Conservation (phyloP, 2,888 invertebrate species). For the Hedychridium roseum region DNA sequence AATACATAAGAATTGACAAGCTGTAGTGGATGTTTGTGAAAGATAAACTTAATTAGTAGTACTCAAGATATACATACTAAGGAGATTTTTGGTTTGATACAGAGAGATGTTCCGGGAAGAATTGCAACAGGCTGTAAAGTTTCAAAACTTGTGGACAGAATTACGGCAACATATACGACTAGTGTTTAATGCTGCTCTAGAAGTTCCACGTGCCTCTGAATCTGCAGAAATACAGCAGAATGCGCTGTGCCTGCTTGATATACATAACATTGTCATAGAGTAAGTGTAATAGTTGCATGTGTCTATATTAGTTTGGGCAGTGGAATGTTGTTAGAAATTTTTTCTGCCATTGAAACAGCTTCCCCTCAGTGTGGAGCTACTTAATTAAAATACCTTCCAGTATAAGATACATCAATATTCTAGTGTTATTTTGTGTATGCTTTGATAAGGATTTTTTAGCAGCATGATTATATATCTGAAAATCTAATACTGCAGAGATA, state of each 20-base stretch:
- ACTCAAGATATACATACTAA: constrained; percentile 3
- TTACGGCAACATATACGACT: constrained; percentile 63
- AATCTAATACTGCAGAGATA: too few relatives aligned
- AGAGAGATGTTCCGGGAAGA: constrained; percentile 55
- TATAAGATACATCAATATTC: too few relatives aligned
- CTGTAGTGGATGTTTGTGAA: neutral
- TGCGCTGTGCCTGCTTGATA: constrained; percentile 43
- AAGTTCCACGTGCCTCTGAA: constrained; percentile 40
- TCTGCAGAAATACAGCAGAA: constrained; percentile 38
- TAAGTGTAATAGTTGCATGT: too few relatives aligned
- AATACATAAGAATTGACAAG: too few relatives aligned
- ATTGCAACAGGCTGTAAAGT: constrained; percentile 61
- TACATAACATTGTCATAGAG: constrained; percentile 64
- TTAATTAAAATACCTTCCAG: too few relatives aligned
- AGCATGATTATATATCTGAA: too few relatives aligned
- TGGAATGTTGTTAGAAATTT: too few relatives aligned
- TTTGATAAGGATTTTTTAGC: too few relatives aligned
- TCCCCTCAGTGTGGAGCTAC: too few relatives aligned
- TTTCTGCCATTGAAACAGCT: too few relatives aligned
- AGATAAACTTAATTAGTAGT: neutral
- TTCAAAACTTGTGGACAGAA: constrained; percentile 65
- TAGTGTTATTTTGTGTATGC: too few relatives aligned
- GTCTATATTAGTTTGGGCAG: too few relatives aligned
- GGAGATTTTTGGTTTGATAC: constrained; percentile 1
- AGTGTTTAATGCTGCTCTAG: constrained; percentile 60